These are phyloP conservation scores for Pitangus sulphuratus DNA, from an alignment of 2,797 vertebrate species.

Conservation along the genomic window DNA sequence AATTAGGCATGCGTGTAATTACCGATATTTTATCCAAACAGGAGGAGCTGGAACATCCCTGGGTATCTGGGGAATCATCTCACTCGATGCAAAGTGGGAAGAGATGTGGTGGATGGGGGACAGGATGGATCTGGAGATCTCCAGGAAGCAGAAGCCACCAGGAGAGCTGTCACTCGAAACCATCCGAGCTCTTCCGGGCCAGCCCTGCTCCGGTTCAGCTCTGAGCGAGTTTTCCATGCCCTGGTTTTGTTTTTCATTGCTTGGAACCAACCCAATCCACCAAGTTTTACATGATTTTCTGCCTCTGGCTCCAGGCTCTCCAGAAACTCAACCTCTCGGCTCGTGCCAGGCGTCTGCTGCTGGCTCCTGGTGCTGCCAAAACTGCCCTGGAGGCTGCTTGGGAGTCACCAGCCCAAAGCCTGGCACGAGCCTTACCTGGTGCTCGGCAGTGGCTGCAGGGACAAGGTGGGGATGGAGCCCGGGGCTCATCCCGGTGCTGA, in stretches of 20 bases:
- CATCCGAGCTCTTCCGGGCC: background rate
- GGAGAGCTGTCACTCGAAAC: background rate
- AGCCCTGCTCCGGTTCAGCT: background rate
- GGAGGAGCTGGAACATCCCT: constrained; percentile 57
- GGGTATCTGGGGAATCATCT: constrained; percentile 18
- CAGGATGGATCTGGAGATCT: background rate
- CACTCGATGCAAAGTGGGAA: background rate
- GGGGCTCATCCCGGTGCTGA: background rate
- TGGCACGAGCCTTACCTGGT: fast-evolving
- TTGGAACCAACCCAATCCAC: background rate
- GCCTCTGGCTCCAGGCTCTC: background rate
- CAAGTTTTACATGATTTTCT: background rate
- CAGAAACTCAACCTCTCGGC: background rate
- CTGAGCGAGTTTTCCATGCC: background rate
- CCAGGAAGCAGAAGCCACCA: fast-evolving
- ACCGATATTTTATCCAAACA: constrained; percentile 35
- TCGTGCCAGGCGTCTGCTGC: background rate
- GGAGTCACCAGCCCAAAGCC: background rate
- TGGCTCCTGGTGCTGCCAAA: background rate
- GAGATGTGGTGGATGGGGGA: background rate
- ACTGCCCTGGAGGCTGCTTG: background rate
- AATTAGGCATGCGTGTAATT: constrained; percentile 67
- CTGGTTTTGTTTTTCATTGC: background rate
- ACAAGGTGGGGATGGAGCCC: background rate
- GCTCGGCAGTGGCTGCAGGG: background rate